These are phyloP conservation scores for Gortyna flavago DNA, from an alignment of 2,888 invertebrate genomes.

Conservation along the genomic window DNA sequence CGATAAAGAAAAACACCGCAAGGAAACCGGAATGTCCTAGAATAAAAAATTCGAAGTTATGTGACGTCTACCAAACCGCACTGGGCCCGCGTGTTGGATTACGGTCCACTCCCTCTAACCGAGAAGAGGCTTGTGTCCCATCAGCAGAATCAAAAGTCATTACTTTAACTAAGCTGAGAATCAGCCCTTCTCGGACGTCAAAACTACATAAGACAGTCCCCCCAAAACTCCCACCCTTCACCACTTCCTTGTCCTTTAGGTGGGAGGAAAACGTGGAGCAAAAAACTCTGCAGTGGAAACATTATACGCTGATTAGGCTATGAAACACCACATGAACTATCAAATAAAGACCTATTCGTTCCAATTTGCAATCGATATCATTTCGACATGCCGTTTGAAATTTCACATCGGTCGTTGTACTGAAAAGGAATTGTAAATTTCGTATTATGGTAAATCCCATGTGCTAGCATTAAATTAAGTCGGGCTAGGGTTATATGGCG, in stretches of 20 bases:
- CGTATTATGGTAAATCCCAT: slow-evolving; percentile 63
- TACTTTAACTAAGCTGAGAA: not conserved
- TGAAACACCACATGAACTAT: not conserved
- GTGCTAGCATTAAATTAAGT: slow-evolving; percentile 52
- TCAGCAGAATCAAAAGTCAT: not conserved
- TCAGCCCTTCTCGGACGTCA: not conserved
- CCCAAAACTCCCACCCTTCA: not conserved
- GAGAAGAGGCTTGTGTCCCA: not conserved
- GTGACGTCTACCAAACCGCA: too few relatives aligned
- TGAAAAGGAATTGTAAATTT: slow-evolving; percentile 68
- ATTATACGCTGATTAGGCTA: not conserved
- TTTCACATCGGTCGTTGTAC: slow-evolving; percentile 44
- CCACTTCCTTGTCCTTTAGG: not conserved
- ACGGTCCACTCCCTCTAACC: not conserved
- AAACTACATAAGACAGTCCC: not conserved
- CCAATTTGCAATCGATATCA: slow-evolving; percentile 64
- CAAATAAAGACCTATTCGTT: slow-evolving; percentile 25
- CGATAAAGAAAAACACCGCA: too few relatives aligned
- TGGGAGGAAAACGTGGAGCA: not conserved
- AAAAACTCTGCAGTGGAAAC: not conserved
- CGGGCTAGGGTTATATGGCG: slow-evolving; percentile 19
- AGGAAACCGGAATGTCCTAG: too few relatives aligned
- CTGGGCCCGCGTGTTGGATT: too few relatives aligned
- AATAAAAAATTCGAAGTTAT: too few relatives aligned
- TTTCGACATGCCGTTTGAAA: slow-evolving; percentile 56